Evolutionary conservation across 2,797 vertebrate species (phyloP), one percentile per base, ranked within the genome.

Genomic region (Parambassis ranga): DNA sequence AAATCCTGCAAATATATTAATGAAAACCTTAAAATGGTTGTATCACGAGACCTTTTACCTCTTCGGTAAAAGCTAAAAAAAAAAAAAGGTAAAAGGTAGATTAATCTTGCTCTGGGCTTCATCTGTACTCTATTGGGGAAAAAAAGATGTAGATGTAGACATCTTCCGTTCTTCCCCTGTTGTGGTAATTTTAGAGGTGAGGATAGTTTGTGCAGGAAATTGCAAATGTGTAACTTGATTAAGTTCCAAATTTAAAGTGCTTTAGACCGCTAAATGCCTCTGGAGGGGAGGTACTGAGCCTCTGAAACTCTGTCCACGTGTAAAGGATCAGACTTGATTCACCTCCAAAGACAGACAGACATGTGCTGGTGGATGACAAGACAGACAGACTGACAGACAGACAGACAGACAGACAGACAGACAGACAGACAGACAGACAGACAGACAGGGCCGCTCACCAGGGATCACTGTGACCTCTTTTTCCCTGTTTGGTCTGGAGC

Each of bases 401-500:
- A 60, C 52, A 33, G 33, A 30, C 35, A 36, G 47, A n/a, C n/a
- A 22, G 43, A 7, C 38, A 61, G 26, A 73, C 30, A 24, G 51
- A 58, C 65, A n/a, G n/a, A n/a, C n/a, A n/a, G 32, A 35, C 43
- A 57, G 33, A 22, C 58, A 59, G 26, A 38, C 57, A 65, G 57
- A 52, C 65, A 68, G 71, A 60, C 35, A 58, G 60, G 60, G 60
- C 52, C 67, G 69, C 62, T 58, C 16, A 52, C 53, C 75, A 80
- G 72, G 71, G 81, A 83, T 77, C 64, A 65, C 41, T 48, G 28
- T 87, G 88, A 90, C 84, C 85, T 87, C 70, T 77, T 88, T 85
- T 75, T 73, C 84, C 82, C 78, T 89, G 90, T 91, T 88, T 88
- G 81, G 87, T 90, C 89, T 90, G 86, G 84, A 76, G 71, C 65